These are phyloP conservation scores for Phacellophora camtschatica DNA, from an alignment of 30 jellyfish, hydroid and myxozoan genomes.

Conservation along the genomic window DNA sequence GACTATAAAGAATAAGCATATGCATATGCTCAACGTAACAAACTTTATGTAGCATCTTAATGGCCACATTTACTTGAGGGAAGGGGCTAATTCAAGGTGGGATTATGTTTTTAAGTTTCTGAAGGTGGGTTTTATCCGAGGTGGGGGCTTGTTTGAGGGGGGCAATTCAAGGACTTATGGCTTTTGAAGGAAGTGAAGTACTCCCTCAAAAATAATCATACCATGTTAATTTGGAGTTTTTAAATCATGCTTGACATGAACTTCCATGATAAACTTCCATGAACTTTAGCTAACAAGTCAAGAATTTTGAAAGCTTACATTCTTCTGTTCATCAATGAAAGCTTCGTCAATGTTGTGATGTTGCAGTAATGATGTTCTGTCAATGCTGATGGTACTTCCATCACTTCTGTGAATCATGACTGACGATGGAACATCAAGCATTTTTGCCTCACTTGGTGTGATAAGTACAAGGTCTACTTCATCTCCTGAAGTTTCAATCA, in stretches of 20 bases:
- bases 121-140: too few species aligned
- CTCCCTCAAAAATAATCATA: neutral
- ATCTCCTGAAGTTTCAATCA: slow-evolving; percentile 21
- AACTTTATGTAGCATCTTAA: too few species aligned
- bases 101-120: too few species aligned
- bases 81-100: too few species aligned
- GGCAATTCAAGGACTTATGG: too few species aligned
- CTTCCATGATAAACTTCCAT: too few species aligned
- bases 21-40: too few species aligned
- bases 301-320: neutral
- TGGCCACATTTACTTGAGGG: too few species aligned
- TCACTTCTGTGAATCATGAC: slow-evolving; percentile 47
- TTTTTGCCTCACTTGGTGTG: slow-evolving; percentile 40
- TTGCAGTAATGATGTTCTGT: neutral
- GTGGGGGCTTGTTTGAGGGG: neutral
- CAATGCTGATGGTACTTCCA: slow-evolving; percentile 33
- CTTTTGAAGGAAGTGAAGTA: neutral
- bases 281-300: neutral
- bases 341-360: slow-evolving; percentile 37
- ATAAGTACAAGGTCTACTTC: slow-evolving; percentile 40
- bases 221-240: too few species aligned
- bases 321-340: neutral
- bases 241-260: too few species aligned
- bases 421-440: slow-evolving; percentile 56
- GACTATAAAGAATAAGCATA: too few species aligned